Percentiles rank a stretch among this genome's conserved stretches.
Conservation (phyloP, 2,888 invertebrate species). For the Eupithecia vulgata region DNA sequence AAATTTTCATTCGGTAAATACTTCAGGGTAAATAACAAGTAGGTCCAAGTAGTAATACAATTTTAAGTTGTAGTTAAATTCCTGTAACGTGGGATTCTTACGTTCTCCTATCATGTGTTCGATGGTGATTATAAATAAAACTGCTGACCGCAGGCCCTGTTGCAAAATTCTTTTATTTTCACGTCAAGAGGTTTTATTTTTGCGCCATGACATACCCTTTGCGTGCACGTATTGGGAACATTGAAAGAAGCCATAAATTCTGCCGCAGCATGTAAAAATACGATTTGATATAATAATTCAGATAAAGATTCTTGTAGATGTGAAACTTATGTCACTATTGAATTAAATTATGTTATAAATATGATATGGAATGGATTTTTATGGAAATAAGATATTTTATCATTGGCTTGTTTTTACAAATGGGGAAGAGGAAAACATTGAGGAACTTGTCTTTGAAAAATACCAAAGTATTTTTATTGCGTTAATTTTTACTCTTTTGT, state of each 20-base stretch:
- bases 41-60: neutral
- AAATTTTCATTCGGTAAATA: neutral
- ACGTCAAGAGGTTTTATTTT: slow-evolving; percentile 52
- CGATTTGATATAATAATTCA: slow-evolving; percentile 63
- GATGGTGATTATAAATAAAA: slow-evolving; percentile 67
- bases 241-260: slow-evolving; percentile 68
- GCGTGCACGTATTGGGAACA: slow-evolving; percentile 71
- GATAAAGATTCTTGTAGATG: slow-evolving; percentile 28
- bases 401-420: neutral
- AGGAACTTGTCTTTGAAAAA: neutral
- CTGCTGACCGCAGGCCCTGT: slow-evolving; percentile 69
- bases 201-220: slow-evolving; percentile 59
- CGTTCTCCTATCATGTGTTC: slow-evolving; percentile 60
- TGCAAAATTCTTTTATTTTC: slow-evolving; percentile 44
- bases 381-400: neutral
- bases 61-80: neutral
- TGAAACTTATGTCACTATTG: slow-evolving; percentile 4
- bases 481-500: neutral
- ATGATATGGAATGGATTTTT: slow-evolving; percentile 4
- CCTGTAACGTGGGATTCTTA: slow-evolving; percentile 19
- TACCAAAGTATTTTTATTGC: neutral
- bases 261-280: slow-evolving; percentile 57
- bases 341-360: slow-evolving; percentile 10
- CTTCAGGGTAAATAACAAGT: neutral
- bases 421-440: neutral